These are phyloP conservation scores for Abrostola triplasia DNA, from an alignment of 2,888 invertebrate genomes.

Conservation along the genomic window DNA sequence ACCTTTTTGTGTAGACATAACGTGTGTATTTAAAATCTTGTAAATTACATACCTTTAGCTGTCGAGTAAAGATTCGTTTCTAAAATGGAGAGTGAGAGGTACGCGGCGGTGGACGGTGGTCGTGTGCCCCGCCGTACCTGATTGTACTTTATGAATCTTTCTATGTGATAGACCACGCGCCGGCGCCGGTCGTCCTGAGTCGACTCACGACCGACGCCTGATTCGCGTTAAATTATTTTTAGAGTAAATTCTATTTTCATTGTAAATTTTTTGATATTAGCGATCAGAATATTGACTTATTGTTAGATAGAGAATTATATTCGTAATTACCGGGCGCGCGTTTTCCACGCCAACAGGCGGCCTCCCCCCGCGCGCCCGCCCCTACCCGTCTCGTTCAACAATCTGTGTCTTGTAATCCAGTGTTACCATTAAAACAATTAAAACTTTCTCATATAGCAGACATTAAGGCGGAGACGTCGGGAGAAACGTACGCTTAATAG, in stretches of 20 bases:
- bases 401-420: slow-evolving; percentile 85
- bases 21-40: slow-evolving; percentile 73
- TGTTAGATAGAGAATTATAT: slow-evolving; percentile 87
- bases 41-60: slow-evolving; percentile 79
- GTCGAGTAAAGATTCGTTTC: slow-evolving; percentile 75
- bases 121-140: slow-evolving; percentile 63
- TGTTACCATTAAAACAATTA: slow-evolving; percentile 81
- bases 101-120: slow-evolving; percentile 54
- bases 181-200: slow-evolving; percentile 80
- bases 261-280: slow-evolving; percentile 88
- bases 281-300: slow-evolving; percentile 83
- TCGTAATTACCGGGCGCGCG: slow-evolving; percentile 81
- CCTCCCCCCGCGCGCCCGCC: slow-evolving; percentile 77
- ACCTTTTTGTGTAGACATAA: slow-evolving; percentile 93
- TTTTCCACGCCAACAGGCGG: slow-evolving; percentile 76
- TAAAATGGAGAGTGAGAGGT: slow-evolving; percentile 66
- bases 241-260: slow-evolving; percentile 88
- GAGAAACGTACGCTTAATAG: slow-evolving; percentile 87
- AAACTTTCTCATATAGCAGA: slow-evolving; percentile 82
- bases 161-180: slow-evolving; percentile 86
- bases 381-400: slow-evolving; percentile 80
- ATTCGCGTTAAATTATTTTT: slow-evolving; percentile 82
- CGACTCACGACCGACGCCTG: slow-evolving; percentile 82
- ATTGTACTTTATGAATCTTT: slow-evolving; percentile 85
- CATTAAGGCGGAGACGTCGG: slow-evolving; percentile 78